Evolutionary conservation across 2,888 invertebrate species (phyloP), one percentile per base, ranked within the genome.

Genomic region (Osedax frankpressi): DNA sequence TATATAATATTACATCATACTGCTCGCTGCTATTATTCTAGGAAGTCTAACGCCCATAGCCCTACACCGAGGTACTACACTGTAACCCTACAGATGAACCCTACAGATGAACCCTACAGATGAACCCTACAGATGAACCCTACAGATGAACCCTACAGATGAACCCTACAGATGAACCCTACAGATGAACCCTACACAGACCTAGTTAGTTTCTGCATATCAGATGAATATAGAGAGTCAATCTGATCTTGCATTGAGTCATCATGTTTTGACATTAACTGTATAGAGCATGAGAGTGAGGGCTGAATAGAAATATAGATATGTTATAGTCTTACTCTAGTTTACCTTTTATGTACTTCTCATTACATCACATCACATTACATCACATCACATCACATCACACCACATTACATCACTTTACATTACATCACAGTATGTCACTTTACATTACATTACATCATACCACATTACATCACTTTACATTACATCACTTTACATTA

Each of bases 201-300:
- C 76, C 76, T 75, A 14, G 73, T 73, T 70, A 44, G 19, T 11
- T 19, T 11, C 19, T 44, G 44, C 6, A 19, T 44, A 44, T 44
- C 44, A 6, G 44, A 44, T 44, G 44, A 19, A 19, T 44, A 44
- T 44, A 44, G 6, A 6, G 6, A 19, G 44, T 44, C 19, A 19
- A 44, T 44, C 19, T 44, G 44, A 11, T 44, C 44, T 11, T 6
- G 44, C 44, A 44, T 6, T n/a, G n/a, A n/a, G n/a, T n/a, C n/a
- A n/a, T 44, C 44, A 44, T 74, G 72, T 28, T 59, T 72, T 19
- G 72, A 68, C 30, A 74, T 60, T 11, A 74, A 59, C 74, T 74
- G 19, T 44, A 44, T 6, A 44, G 44, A 44, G 11, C 6, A 19
- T 44, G 44, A 11, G 6, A 44, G 44, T 11, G 6, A 44, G 44